Conservation (phyloP, 2,113 vertebrate genomes). For the Lucifuga dentata region DNA sequence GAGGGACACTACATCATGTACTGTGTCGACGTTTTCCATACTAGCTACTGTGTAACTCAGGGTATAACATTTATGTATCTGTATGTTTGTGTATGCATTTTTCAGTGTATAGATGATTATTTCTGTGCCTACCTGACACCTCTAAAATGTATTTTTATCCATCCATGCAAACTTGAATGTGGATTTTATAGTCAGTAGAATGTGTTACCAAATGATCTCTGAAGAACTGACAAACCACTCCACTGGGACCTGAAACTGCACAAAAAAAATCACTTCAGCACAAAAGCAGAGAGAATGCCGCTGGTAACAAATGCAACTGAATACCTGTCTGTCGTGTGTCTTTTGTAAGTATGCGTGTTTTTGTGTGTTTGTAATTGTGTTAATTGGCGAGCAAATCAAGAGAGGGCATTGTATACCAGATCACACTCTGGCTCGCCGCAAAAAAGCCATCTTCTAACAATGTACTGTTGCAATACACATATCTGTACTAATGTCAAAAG, state of each 20-base stretch:
- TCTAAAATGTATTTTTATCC: conserved; percentile 18
- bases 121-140: conserved; percentile 22
- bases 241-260: conserved; percentile 76
- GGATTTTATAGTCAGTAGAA: conserved; percentile 57
- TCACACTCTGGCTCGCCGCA: conserved; percentile 65
- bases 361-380: conserved; percentile 27
- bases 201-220: conserved; percentile 74
- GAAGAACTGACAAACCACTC: conserved; percentile 70
- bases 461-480: conserved; percentile 69
- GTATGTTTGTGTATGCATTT: conserved; percentile 49
- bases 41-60: conserved; percentile 82
- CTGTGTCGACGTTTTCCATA: conserved; percentile 69
- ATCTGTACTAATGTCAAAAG: conserved; percentile 76
- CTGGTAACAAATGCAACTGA: conserved; percentile 73
- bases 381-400: conserved; percentile 67
- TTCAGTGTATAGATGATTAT: neutral
- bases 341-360: conserved; percentile 7
- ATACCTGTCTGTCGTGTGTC: conserved; percentile 34
- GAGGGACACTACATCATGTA: conserved; percentile 77
- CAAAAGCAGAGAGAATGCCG: conserved; percentile 74
- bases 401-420: conserved; percentile 66
- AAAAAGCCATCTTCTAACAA: conserved; percentile 68
- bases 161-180: conserved; percentile 47
- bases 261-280: conserved; percentile 76
- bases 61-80: conserved; percentile 75